Evolutionary conservation across 2,113 vertebrate species (phyloP), one percentile per base, ranked within the genome.

Genomic region (Canis aureus): DNA sequence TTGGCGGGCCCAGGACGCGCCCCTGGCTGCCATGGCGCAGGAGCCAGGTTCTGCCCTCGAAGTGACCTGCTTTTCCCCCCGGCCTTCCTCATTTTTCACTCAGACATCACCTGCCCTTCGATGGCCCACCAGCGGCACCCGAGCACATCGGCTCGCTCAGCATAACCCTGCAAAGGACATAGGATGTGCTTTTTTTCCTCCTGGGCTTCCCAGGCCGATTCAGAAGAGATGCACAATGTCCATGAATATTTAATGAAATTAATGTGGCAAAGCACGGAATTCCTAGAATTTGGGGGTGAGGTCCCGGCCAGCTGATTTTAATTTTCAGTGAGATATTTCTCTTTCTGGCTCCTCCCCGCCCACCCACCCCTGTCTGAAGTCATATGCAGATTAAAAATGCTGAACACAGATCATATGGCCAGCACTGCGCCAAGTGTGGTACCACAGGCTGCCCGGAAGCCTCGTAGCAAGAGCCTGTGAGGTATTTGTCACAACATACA

Each of bases 171-270:
- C 49, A n/a, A 29, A 76, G 60, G 49, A 55, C n/a, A 4, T 5
- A 5, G 51, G 23, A 59, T 5, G 1, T 13, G 69, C 55, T 82
- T 78, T 43, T 78, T 35, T 53, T 67, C 59, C 59, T 69, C 59
- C 57, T 27, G 53, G 53, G 49, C 59, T 84, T 81, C 49, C 27
- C 11, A 60, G 85, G 59, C 3, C 27, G 59, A 25, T 60, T 57
- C 76, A 29, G 67, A 62, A 38, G 29, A 67, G 15, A 69, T 22
- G 64, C 80, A 53, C 51, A 38, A 13, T 10, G 10, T 3, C 62
- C 27, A 22, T 35, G 49, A 74, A 74, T 91, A 69, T 71, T 60
- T 76, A 89, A 96, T 94, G 71, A 76, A 78, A 35, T 76, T n/a
- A 80, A 88, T 23, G 35, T 85, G 29, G 76, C 81, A 91, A 69